Evolutionary conservation across 2,888 invertebrate genomes (phyloP).

Genomic region (Resseliella maxima): DNA sequence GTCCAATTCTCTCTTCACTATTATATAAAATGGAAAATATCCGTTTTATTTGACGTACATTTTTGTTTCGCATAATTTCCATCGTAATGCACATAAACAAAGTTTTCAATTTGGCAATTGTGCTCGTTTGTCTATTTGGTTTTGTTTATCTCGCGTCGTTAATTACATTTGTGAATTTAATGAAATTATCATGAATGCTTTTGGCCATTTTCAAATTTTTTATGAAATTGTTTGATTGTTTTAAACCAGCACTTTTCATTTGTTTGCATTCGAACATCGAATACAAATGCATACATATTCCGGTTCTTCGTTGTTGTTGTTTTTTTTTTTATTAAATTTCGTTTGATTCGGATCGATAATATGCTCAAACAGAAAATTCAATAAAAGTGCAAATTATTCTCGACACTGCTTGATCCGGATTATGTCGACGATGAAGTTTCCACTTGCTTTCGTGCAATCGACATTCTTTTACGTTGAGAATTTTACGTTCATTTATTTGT

Average conservation of each 20-base stretch:
- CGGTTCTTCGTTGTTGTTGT: no score
- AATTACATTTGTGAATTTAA: constrained; percentile 35
- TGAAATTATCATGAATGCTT: constrained; percentile 29
- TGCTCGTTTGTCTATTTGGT: neutral
- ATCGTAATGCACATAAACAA: constrained; percentile 28
- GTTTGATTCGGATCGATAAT: constrained; percentile 13
- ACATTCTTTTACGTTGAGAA: neutral
- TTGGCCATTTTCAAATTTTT: constrained; percentile 25
- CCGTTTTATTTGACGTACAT: neutral
- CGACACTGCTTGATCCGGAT: constrained; percentile 41
- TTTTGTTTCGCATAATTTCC: constrained; percentile 25
- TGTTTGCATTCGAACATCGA: no score
- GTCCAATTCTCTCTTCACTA: neutral
- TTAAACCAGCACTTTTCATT: neutral
- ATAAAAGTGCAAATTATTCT: constrained; percentile 47
- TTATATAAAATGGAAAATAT: constrained; percentile 12
- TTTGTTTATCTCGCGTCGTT: neutral
- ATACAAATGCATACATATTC: no score
- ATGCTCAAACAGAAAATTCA: constrained; percentile 2
- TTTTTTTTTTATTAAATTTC: neutral
- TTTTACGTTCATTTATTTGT: no score
- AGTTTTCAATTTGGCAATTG: constrained; percentile 44
- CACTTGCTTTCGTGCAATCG: neutral
- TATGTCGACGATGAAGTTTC: neutral
- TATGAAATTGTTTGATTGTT: constrained; percentile 22